These are phyloP conservation scores for Hemibates koningsi DNA, from an alignment of 2,113 vertebrate genomes.

Conservation along the genomic window DNA sequence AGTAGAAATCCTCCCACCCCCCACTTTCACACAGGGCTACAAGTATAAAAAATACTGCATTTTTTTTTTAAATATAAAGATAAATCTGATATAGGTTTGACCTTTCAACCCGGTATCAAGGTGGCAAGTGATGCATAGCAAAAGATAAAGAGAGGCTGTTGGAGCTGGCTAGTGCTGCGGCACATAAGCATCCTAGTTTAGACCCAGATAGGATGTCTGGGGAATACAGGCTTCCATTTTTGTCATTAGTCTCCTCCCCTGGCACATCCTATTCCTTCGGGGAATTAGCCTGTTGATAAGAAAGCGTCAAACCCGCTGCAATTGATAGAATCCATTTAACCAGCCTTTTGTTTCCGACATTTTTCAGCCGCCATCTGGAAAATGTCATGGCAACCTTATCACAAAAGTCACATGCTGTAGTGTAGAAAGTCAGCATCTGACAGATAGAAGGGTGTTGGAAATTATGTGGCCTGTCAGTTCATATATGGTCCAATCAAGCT, in stretches of 20 bases:
- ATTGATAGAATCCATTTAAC: slow-evolving; percentile 51
- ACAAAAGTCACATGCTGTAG: slow-evolving; percentile 15
- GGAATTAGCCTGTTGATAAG: slow-evolving; percentile 55
- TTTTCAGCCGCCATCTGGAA: slow-evolving; percentile 49
- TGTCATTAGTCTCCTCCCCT: slow-evolving; percentile 48
- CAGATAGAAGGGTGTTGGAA: slow-evolving; percentile 4
- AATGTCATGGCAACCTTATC: slow-evolving; percentile 68
- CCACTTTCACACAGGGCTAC: background rate
- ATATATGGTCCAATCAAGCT: slow-evolving; percentile 26
- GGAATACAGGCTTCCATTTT: slow-evolving; percentile 29
- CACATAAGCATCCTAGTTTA: background rate
- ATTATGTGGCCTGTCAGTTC: slow-evolving; percentile 33
- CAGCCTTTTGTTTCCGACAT: slow-evolving; percentile 51
- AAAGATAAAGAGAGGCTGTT: background rate
- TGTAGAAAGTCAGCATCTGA: slow-evolving; percentile 21
- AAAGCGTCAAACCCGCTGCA: slow-evolving; percentile 18
- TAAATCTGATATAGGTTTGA: slow-evolving; percentile 26
- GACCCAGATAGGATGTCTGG: background rate
- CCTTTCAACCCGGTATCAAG: slow-evolving; percentile 21
- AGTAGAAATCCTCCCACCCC: background rate
- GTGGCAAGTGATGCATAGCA: background rate
- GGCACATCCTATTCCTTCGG: slow-evolving; percentile 49
- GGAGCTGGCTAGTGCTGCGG: background rate
- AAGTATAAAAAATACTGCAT: background rate
- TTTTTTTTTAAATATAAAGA: background rate